Evolutionary conservation across 2,888 invertebrate species (phyloP).

Genomic region (Dusona sp.): DNA sequence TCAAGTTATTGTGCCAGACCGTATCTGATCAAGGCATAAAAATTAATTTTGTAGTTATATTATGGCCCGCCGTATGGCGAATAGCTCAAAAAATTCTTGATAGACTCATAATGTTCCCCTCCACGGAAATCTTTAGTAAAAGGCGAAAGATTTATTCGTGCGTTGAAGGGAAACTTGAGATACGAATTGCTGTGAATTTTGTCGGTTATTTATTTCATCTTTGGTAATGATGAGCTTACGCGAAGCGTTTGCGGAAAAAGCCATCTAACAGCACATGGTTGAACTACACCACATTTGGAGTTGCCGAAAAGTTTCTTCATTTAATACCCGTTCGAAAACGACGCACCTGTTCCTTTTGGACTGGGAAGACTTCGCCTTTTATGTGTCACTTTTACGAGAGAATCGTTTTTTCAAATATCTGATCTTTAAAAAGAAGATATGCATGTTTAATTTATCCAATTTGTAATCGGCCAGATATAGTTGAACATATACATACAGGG

Average conservation of each 20-base stretch:
- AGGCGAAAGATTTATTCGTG: constrained; percentile 85
- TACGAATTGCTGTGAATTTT: constrained; percentile 76
- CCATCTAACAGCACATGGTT: background rate
- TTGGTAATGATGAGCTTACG: background rate
- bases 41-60: constrained; percentile 64
- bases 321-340: background rate
- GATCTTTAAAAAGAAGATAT: background rate
- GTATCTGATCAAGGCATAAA: no score
- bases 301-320: background rate
- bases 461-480: background rate
- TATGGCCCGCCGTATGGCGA: constrained; percentile 74
- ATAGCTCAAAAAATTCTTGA: constrained; percentile 79
- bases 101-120: constrained; percentile 79
- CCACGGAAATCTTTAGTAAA: constrained; percentile 85
- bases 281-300: background rate
- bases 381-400: background rate
- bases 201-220: background rate
- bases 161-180: constrained; percentile 84
- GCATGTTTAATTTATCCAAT: background rate
- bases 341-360: background rate
- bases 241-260: background rate
- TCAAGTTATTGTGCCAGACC: no score
- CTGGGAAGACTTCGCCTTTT: background rate
- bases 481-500: no score
- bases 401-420: background rate